Conservation (phyloP, 2,797 vertebrate genomes). For the Anomalospiza imberbis region DNA sequence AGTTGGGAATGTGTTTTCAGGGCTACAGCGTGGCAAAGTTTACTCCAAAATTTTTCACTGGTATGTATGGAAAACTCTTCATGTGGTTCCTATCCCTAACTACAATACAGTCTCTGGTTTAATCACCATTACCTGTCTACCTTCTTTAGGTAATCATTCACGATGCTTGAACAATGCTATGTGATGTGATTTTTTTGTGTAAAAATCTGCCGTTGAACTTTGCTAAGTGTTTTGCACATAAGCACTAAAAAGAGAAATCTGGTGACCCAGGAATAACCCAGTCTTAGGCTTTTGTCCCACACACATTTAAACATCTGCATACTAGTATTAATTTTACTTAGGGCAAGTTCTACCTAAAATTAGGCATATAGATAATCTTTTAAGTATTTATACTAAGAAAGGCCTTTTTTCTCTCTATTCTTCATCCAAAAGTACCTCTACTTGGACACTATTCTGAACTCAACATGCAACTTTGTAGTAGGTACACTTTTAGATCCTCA, state of each 20-base stretch:
- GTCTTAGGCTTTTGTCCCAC: background rate
- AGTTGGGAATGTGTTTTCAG: background rate
- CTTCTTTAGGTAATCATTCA: background rate
- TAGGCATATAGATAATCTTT: background rate
- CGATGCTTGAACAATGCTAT: background rate
- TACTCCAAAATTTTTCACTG: background rate
- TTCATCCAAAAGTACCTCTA: background rate
- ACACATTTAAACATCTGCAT: background rate
- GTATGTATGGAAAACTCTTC: background rate
- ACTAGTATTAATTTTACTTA: background rate
- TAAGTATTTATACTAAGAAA: background rate
- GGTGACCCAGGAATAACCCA: background rate
- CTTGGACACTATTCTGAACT: background rate
- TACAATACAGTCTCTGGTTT: background rate
- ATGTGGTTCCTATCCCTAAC: background rate
- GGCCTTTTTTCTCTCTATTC: background rate
- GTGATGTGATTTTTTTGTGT: background rate
- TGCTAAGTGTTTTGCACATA: background rate
- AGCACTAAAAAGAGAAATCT: background rate
- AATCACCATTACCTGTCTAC: background rate
- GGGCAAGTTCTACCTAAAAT: background rate
- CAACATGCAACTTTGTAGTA: fast-evolving
- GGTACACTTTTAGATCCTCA: background rate
- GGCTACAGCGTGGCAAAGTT: background rate
- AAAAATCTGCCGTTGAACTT: background rate